These are phyloP conservation scores for Pachypeltis micranthus DNA, from an alignment of 1,140 invertebrate species.

Conservation along the genomic window DNA sequence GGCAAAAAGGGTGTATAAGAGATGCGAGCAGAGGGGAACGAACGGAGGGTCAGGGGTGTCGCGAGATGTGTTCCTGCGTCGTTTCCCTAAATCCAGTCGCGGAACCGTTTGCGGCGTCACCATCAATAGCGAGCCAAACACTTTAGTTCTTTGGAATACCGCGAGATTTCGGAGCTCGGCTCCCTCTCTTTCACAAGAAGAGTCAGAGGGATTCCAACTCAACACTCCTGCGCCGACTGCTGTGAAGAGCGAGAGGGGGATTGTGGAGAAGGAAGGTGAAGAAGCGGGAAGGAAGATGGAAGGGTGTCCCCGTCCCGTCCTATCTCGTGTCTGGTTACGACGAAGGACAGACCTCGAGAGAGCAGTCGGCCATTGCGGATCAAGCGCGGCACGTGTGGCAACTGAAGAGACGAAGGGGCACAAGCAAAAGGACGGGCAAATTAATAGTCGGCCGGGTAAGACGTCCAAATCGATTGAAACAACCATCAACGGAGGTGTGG, in stretches of 20 bases:
- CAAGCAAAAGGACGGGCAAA: background rate
- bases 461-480: conserved; percentile 4
- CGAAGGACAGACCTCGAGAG: background rate
- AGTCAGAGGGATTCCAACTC: background rate
- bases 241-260: background rate
- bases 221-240: background rate
- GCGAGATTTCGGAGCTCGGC: background rate
- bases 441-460: conserved; percentile 1
- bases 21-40: no score
- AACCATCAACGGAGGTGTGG: no score
- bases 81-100: background rate
- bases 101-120: background rate
- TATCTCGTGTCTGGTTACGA: background rate
- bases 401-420: background rate
- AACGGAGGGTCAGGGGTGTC: no score
- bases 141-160: background rate
- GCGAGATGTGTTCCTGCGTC: no score
- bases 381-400: background rate
- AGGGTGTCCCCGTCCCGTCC: no score
- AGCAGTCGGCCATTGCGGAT: conserved; percentile 2
- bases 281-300: no score
- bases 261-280: no score
- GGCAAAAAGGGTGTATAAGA: no score
- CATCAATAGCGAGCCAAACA: background rate
- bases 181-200: background rate